Percentiles rank a stretch among this genome's conserved stretches.
Conservation (phyloP, 2,113 vertebrate species). For the Colaptes auratus region DNA sequence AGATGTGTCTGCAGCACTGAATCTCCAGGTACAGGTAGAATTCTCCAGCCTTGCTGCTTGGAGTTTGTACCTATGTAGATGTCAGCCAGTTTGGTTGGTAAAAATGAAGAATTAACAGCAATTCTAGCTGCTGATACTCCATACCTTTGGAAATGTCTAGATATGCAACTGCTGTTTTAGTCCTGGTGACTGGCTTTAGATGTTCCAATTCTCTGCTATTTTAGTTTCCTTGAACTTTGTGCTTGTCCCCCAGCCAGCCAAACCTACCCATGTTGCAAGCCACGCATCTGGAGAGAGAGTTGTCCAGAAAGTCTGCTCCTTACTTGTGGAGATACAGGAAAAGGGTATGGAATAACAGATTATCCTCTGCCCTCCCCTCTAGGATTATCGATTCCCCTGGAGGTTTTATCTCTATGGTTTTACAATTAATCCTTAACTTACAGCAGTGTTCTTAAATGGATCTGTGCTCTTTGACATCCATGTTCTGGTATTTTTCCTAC, state of each 20-base stretch:
- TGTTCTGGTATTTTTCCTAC: background rate
- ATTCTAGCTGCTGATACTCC: background rate
- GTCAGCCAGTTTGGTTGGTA: background rate
- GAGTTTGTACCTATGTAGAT: background rate
- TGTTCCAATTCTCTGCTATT: background rate
- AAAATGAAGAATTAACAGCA: background rate
- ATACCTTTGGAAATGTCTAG: background rate
- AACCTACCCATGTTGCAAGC: too few relatives aligned
- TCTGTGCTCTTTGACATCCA: fast-evolving
- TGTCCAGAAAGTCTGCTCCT: too few relatives aligned
- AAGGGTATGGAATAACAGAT: too few relatives aligned
- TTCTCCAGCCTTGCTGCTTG: background rate
- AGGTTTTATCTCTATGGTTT: too few relatives aligned
- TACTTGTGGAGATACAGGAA: too few relatives aligned
- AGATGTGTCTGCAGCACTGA: background rate
- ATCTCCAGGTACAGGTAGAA: background rate
- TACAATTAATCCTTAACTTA: too few relatives aligned
- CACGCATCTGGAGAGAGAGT: too few relatives aligned
- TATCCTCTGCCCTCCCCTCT: too few relatives aligned
- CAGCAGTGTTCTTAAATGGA: background rate
- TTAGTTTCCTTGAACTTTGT: background rate
- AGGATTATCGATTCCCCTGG: too few relatives aligned
- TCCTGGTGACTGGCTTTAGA: background rate
- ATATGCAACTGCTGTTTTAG: background rate
- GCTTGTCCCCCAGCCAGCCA: too few relatives aligned